Evolutionary conservation across 2,888 invertebrate species (phyloP).

Genomic region (Rhodophaea formosa): DNA sequence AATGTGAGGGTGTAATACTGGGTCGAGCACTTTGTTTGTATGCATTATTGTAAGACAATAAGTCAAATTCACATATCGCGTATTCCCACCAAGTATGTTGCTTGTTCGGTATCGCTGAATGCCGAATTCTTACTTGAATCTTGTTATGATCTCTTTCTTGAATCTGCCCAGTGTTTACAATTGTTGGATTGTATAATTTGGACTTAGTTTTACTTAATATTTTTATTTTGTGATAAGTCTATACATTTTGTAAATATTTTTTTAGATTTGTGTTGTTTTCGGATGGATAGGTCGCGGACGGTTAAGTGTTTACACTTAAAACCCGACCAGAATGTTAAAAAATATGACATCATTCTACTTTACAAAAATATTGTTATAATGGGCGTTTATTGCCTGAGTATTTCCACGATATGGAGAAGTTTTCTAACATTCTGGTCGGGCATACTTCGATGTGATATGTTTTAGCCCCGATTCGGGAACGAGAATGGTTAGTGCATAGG

Average conservation of each 20-base stretch:
- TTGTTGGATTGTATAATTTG: constrained; percentile 70
- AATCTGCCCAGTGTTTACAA: constrained; percentile 78
- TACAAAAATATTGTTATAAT: not conserved
- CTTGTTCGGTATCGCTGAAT: constrained; percentile 45
- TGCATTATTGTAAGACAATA: constrained; percentile 72
- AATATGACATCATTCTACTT: not conserved
- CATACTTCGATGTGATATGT: constrained; percentile 64
- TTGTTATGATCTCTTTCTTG: constrained; percentile 77
- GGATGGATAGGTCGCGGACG: constrained; percentile 55
- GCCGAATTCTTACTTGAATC: constrained; percentile 67
- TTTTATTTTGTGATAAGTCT: constrained; percentile 73
- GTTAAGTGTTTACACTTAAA: constrained; percentile 58
- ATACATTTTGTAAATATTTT: constrained; percentile 73
- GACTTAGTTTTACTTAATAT: constrained; percentile 60
- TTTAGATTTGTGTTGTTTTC: constrained; percentile 49
- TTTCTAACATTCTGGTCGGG: not conserved
- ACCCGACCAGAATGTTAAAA: constrained; percentile 1
- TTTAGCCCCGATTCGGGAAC: constrained; percentile 48
- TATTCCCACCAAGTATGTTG: constrained; percentile 62
- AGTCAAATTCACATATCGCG: constrained; percentile 74
- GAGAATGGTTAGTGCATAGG: constrained; percentile 66
- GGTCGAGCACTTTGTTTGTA: constrained; percentile 66
- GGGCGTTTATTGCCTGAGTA: not conserved
- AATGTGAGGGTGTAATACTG: constrained; percentile 61
- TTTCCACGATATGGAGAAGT: not conserved